Evolutionary conservation across 2,888 invertebrate genomes (phyloP), one percentile per base, ranked within the genome.

Genomic region (Epistrophella euchroma): DNA sequence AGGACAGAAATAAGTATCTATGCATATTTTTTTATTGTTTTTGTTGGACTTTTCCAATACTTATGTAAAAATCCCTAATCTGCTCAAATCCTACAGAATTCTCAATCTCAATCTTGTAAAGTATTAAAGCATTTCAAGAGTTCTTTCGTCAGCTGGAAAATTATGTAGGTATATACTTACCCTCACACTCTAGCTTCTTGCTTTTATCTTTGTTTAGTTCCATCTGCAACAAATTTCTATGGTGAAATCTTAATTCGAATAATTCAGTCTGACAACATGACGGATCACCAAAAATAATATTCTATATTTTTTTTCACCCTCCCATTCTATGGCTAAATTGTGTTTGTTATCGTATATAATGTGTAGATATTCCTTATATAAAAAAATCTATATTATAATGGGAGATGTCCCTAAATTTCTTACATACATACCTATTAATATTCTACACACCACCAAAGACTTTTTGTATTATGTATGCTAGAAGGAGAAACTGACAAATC

Each of bases 231-330:
- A 47, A 88, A 89, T 89, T 89, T 89, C 88, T 91, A 90, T 92
- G 91, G 90, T 90, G 89, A 90, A 92, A 92, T 92, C 92, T 92
- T 92, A 92, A 92, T 92, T 92, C 92, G 91, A 90, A 91, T 92
- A 92, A 92, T 92, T 91, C 91, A 91, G 92, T 91, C 91, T 92
- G 92, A 92, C 92, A 92, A 91, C 91, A 91, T 92, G 92, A 92
- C 92, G 92, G 92, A 92, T 92, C 92, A 92, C 92, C 92, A 89
- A 89, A 86, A 50, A 25, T 6, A 17, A 17, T 62, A 81, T 85
- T 70, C 52, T 73, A 68, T 77, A n/a, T n/a, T n/a, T 40, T 68
- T 17, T 3, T 52, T 70, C 66, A 25, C 71, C 73, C 70, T 77
- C 68, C 28, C 25, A 50, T 56, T 43, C 10, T 56, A 22, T 58